phyloP scores from a whole-genome alignment of 2,113 vertebrate species.

The Myrmecobius fasciatus region DNA sequence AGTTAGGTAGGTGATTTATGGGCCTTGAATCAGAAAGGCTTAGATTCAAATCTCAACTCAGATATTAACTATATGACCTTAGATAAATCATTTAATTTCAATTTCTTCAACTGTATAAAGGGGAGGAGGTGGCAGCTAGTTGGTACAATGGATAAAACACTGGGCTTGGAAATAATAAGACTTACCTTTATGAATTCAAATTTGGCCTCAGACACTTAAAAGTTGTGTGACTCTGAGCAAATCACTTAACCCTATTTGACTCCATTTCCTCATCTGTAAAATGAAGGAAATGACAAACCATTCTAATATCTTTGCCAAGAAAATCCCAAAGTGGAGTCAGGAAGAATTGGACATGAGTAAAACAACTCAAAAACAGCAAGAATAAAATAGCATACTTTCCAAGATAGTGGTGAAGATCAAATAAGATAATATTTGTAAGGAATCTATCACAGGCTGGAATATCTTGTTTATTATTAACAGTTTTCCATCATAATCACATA shows the following conservation, averaged over 20 bases:
- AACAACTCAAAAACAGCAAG: not conserved
- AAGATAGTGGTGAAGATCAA: not conserved
- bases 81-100: not conserved
- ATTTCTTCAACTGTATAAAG: not conserved
- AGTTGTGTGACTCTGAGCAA: not conserved
- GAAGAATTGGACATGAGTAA: not conserved
- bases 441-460: not conserved
- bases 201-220: not conserved
- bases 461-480: not conserved
- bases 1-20: not conserved
- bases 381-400: not conserved
- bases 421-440: not conserved
- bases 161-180: not conserved
- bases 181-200: not conserved
- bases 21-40: not conserved
- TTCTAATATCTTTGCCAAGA: not conserved
- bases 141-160: not conserved
- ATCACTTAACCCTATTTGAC: not conserved
- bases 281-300: not conserved
- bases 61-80: not conserved
- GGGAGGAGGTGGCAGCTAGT: too few relatives aligned
- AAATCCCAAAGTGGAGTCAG: not conserved
- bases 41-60: not conserved
- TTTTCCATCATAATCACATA: not conserved
- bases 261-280: not conserved